Evolutionary conservation across 2,113 vertebrate genomes (phyloP).

Genomic region (Thunnus maccoyii): DNA sequence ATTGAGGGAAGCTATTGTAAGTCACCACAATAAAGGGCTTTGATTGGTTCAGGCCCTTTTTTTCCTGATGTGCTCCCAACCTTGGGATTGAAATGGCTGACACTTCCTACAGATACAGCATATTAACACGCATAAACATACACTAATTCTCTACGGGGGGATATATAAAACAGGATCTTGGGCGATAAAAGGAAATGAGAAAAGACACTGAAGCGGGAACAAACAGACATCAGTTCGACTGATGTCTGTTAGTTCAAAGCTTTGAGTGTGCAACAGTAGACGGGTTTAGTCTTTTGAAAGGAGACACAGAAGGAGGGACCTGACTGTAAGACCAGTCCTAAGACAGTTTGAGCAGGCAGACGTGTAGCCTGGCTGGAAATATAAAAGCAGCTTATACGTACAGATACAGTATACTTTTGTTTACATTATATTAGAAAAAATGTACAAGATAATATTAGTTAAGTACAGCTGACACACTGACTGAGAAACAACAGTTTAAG

Average conservation of each 20-base stretch:
- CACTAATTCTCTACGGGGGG: not conserved
- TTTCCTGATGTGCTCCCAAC: slow-evolving; percentile 78
- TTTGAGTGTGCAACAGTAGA: slow-evolving; percentile 26
- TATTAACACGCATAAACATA: slow-evolving; percentile 32
- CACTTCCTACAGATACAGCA: slow-evolving; percentile 81
- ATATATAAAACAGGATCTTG: slow-evolving; percentile 45
- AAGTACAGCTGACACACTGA: slow-evolving; percentile 71
- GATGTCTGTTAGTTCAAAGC: slow-evolving; percentile 45
- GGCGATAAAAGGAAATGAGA: slow-evolving; percentile 33
- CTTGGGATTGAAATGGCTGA: slow-evolving; percentile 80
- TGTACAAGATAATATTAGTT: slow-evolving; percentile 68
- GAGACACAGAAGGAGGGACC: slow-evolving; percentile 1
- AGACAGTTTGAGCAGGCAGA: slow-evolving; percentile 51
- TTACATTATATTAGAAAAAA: slow-evolving; percentile 73
- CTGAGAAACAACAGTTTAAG: slow-evolving; percentile 66
- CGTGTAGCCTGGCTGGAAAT: slow-evolving; percentile 48
- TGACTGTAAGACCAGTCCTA: slow-evolving; percentile 36
- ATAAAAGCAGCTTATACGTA: slow-evolving; percentile 73
- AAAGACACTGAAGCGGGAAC: slow-evolving; percentile 51
- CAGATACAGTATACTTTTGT: slow-evolving; percentile 49
- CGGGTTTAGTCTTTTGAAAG: slow-evolving; percentile 28
- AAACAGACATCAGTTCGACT: slow-evolving; percentile 49
- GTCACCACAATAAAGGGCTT: slow-evolving; percentile 55
- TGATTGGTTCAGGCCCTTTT: slow-evolving; percentile 66
- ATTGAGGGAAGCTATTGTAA: slow-evolving; percentile 60